phyloP scores from a whole-genome alignment of 2,113 vertebrate species.

The Tamias sibiricus region DNA sequence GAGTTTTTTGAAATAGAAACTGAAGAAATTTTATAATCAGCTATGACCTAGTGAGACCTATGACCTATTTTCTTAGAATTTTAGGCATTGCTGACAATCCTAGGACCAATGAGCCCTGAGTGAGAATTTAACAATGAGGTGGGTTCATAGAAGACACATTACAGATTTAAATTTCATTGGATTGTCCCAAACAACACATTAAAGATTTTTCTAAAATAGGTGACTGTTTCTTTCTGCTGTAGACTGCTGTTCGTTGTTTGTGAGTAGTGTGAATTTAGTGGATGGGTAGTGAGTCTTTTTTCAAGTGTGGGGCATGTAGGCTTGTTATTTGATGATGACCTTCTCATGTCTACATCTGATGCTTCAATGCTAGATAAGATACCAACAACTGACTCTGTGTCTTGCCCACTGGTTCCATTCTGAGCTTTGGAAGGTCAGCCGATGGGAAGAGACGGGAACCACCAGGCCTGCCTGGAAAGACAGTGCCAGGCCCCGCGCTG shows the following conservation, averaged over 20 bases:
- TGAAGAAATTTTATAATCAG: constrained; percentile 63
- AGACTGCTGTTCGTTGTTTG: background rate
- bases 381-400: accelerated
- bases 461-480: background rate
- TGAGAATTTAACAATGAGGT: background rate
- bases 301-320: background rate
- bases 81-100: constrained; percentile 33
- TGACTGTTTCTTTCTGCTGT: background rate
- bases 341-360: constrained; percentile 6
- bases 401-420: background rate
- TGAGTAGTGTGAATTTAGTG: background rate
- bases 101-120: background rate
- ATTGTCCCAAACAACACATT: constrained; percentile 58
- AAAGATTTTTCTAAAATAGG: constrained; percentile 14
- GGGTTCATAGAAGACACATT: constrained; percentile 10
- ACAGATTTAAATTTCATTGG: constrained; percentile 14
- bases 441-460: background rate
- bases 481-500: too few relatives aligned
- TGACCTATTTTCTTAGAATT: constrained; percentile 72
- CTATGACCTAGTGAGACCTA: constrained; percentile 43
- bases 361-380: constrained; percentile 62
- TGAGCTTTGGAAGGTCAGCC: background rate
- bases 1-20: constrained; percentile 19
- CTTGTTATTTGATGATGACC: constrained; percentile 65
- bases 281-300: constrained; percentile 25